phyloP scores from a whole-genome alignment of 2,888 invertebrate genomes.

The Acronicta leporina region DNA sequence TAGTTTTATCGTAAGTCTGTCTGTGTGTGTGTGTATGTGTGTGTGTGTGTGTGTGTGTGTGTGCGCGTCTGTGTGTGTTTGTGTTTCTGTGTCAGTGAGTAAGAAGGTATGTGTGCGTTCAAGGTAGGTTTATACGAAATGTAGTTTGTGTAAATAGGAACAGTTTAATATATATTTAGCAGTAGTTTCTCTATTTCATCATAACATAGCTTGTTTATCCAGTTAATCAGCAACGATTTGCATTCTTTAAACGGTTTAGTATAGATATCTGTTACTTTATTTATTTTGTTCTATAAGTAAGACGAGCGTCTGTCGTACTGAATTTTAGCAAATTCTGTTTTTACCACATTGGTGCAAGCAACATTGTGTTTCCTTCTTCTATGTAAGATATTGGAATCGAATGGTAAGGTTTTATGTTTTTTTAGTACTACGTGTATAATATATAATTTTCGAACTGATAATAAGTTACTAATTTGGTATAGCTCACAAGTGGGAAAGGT shows the following conservation, averaged over 20 bases:
- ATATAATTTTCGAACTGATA: too few species aligned
- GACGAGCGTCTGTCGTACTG: too few species aligned
- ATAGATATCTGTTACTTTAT: neutral
- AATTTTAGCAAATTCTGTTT: too few species aligned
- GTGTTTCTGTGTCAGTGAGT: neutral
- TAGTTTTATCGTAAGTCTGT: too few species aligned
- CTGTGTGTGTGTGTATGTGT: neutral
- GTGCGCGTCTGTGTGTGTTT: neutral
- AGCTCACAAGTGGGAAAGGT: neutral
- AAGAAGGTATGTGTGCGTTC: neutral
- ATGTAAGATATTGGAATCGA: too few species aligned
- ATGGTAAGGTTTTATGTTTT: too few species aligned
- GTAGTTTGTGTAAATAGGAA: neutral
- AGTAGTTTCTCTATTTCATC: neutral
- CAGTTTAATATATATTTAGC: neutral
- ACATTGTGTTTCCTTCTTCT: too few species aligned
- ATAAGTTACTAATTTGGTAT: neutral
- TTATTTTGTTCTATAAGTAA: too few species aligned
- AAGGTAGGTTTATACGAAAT: neutral
- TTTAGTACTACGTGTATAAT: too few species aligned
- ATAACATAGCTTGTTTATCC: too few species aligned
- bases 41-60: too few species aligned
- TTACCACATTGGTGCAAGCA: too few species aligned
- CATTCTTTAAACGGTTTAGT: conserved; percentile 2
- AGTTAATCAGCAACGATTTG: conserved; percentile 1